Evolutionary conservation across 53 echinoderm and acorn worm species (phyloP).

Genomic region (Zoroaster sp.): DNA sequence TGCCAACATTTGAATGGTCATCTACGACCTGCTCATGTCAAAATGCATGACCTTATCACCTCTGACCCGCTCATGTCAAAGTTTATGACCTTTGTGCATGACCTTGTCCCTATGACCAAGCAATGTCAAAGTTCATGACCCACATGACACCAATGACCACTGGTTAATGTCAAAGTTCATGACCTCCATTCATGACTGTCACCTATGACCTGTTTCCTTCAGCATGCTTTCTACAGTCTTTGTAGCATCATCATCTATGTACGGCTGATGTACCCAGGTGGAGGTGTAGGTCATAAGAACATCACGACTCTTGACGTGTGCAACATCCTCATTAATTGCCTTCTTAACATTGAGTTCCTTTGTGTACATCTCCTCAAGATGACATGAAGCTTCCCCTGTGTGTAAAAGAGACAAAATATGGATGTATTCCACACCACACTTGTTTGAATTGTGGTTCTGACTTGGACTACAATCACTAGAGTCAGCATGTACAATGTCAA

Average conservation of each 20-base stretch:
- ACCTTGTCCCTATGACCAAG: too few relatives aligned
- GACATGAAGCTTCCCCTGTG: slow-evolving; percentile 70
- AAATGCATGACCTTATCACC: too few relatives aligned
- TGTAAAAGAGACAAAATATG: too few relatives aligned
- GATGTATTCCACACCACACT: not conserved
- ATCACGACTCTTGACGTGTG: slow-evolving; percentile 79
- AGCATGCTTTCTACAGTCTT: slow-evolving; percentile 78
- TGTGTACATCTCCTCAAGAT: slow-evolving; percentile 78
- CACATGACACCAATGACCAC: too few relatives aligned
- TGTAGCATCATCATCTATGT: slow-evolving; percentile 69
- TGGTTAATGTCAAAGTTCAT: too few relatives aligned
- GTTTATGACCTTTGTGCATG: too few relatives aligned
- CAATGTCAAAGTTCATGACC: too few relatives aligned
- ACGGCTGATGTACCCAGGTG: slow-evolving; percentile 85
- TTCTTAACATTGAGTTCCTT: slow-evolving; percentile 80
- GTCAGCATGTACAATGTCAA: not conserved
- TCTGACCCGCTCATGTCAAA: too few relatives aligned
- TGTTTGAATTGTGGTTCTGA: not conserved
- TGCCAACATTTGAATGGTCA: too few relatives aligned
- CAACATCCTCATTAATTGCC: slow-evolving; percentile 80
- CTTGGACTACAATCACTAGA: not conserved
- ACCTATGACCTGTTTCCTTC: slow-evolving; percentile 83
- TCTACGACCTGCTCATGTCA: too few relatives aligned
- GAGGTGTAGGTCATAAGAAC: slow-evolving; percentile 85
- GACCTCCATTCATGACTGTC: too few relatives aligned